These are phyloP conservation scores for Hemicordylus capensis DNA, from an alignment of 2,113 vertebrate genomes.

Conservation along the genomic window DNA sequence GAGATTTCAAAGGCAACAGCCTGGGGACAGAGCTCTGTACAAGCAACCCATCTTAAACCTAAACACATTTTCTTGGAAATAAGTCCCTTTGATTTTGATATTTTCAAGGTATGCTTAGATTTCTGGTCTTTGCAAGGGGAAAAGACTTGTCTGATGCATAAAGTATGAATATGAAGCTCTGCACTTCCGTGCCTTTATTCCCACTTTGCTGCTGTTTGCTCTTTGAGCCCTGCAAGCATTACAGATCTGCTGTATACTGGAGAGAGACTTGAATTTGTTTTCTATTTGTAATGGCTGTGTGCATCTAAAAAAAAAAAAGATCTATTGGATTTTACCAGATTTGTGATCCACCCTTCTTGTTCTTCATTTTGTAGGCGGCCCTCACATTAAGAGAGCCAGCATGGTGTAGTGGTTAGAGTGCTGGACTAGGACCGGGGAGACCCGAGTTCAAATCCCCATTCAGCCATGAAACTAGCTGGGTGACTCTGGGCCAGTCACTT, in stretches of 20 bases:
- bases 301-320: accelerated
- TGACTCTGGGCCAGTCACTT: too few relatives aligned
- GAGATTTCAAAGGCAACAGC: neutral
- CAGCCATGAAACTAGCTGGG: too few relatives aligned
- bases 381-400: too few relatives aligned
- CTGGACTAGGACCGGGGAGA: too few relatives aligned
- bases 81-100: constrained; percentile 1
- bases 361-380: neutral
- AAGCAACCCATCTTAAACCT: neutral
- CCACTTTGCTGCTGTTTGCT: neutral
- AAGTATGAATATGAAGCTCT: neutral
- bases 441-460: too few relatives aligned
- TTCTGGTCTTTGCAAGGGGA: neutral
- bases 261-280: neutral
- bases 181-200: neutral
- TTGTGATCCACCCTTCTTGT: neutral
- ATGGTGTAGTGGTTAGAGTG: too few relatives aligned
- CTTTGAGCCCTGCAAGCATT: neutral
- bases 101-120: neutral
- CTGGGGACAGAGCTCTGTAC: neutral
- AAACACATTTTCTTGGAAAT: neutral
- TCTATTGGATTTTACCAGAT: neutral
- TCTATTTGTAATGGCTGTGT: neutral
- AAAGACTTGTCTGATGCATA: neutral
- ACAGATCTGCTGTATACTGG: neutral